Evolutionary conservation across 2,113 vertebrate species (phyloP).

Genomic region (Corythaeola cristata): DNA sequence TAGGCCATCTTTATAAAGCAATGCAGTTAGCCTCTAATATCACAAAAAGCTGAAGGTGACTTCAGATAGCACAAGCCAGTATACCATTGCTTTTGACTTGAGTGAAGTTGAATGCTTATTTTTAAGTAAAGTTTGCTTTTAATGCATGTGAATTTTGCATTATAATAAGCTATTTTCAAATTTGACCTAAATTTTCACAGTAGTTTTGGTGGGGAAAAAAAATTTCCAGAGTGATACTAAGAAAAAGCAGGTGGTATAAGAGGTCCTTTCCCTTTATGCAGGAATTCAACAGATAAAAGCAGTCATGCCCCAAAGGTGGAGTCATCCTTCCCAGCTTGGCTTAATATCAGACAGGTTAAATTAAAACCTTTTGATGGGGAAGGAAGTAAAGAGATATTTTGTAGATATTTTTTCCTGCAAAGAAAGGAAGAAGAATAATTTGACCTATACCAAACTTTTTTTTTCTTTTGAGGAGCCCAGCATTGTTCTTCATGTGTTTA

Average conservation of each 20-base stretch:
- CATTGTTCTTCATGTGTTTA: neutral
- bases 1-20: neutral
- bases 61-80: neutral
- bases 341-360: neutral
- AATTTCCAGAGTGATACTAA: neutral
- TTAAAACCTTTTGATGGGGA: neutral
- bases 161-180: neutral
- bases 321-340: neutral
- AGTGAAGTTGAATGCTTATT: neutral
- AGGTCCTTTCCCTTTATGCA: neutral
- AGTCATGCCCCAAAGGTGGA: neutral
- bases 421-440: neutral
- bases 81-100: neutral
- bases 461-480: neutral
- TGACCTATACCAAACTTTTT: neutral
- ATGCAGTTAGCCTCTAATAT: neutral
- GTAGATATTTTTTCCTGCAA: neutral
- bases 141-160: neutral
- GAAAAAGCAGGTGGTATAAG: neutral
- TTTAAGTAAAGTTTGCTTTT: neutral
- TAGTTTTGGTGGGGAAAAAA: neutral
- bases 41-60: neutral
- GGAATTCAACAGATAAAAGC: neutral
- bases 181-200: neutral
- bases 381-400: neutral